A percentile compares a stretch with the other conserved stretches of the same genome.
phyloP scores from a whole-genome alignment of 2,888 invertebrate genomes.

The Ligdia adustata region DNA sequence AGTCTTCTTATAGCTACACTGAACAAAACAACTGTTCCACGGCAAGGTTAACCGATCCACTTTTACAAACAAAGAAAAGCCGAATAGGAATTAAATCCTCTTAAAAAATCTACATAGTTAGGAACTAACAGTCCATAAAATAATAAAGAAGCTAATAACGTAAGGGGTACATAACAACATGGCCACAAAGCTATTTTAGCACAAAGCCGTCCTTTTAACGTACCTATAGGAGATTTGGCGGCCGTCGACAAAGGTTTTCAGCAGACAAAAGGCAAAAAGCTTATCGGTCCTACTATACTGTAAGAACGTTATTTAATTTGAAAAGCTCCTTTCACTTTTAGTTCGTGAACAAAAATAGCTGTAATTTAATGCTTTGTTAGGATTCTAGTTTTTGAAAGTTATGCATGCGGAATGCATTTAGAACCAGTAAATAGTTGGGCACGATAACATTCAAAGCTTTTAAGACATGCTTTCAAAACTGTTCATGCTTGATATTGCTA shows the following conservation, averaged over 20 bases:
- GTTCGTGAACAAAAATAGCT: constrained; percentile 1
- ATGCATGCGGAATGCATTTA: constrained; percentile 21
- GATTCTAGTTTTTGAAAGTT: constrained; percentile 11
- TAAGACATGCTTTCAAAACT: no score
- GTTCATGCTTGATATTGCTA: no score
- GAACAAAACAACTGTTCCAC: no score
- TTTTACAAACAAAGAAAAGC: no score
- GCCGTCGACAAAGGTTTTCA: constrained; percentile 21
- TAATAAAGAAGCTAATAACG: constrained; percentile 2
- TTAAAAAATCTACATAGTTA: no score
- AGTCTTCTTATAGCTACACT: no score
- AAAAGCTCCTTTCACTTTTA: constrained; percentile 18
- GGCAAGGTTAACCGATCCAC: no score
- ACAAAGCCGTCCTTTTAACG: constrained; percentile 22
- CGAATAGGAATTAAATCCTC: no score
- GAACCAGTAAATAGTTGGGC: constrained; percentile 1
- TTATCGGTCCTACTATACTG: constrained; percentile 22
- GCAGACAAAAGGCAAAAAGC: constrained; percentile 29
- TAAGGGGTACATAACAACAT: constrained; percentile 12
- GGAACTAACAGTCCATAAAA: no score
- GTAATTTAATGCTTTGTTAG: constrained; percentile 7
- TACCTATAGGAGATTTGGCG: constrained; percentile 17
- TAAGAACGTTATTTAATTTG: constrained; percentile 25
- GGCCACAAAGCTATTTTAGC: constrained; percentile 20
- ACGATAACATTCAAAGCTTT: background rate